Conservation (phyloP, 2,888 invertebrate species). For the Acanthosepion esculentum region DNA sequence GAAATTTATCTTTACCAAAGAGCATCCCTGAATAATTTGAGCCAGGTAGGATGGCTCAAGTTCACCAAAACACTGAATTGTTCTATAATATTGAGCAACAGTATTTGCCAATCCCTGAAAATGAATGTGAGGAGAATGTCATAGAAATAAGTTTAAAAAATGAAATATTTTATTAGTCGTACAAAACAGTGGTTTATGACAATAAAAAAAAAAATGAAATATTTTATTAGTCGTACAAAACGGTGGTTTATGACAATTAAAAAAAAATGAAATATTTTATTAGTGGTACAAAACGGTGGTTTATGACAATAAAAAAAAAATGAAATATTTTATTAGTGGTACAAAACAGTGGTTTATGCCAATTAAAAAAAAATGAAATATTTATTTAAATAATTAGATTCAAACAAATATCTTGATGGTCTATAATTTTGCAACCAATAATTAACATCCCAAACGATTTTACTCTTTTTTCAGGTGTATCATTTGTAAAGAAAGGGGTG, state of each 20-base stretch:
- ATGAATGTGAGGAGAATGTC: not conserved
- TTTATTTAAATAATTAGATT: no score
- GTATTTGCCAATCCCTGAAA: slow-evolving; percentile 41
- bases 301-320: not conserved
- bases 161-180: not conserved
- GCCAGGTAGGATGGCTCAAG: not conserved
- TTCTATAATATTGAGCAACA: slow-evolving; percentile 24
- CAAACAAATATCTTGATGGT: no score
- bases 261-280: not conserved
- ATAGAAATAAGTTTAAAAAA: not conserved
- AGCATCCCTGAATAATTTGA: slow-evolving; percentile 37
- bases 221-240: not conserved
- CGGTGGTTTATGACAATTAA: no score
- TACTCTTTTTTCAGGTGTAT: no score
- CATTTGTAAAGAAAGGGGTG: no score
- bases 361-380: no score
- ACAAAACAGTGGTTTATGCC: no score
- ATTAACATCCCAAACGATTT: no score
- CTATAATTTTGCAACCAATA: no score
- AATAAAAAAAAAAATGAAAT: no score
- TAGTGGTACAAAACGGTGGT: no score
- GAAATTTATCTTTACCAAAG: slow-evolving; percentile 8
- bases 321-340: not conserved
- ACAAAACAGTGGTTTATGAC: no score
- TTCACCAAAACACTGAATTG: not conserved